phyloP scores from a whole-genome alignment of 2,888 invertebrate species.

The Patella depressa region DNA sequence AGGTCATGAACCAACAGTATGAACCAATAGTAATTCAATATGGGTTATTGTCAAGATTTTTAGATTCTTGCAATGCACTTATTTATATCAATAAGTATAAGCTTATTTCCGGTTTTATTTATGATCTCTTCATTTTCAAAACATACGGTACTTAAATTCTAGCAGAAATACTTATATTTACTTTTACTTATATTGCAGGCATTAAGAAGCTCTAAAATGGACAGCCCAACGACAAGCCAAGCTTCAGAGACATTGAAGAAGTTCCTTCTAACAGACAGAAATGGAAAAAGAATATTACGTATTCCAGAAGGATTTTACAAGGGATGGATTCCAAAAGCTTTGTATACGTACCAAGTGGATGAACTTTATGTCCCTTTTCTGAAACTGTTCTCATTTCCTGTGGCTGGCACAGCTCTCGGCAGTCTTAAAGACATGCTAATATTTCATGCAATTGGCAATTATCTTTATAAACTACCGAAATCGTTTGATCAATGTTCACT shows the following conservation, averaged over 20 bases:
- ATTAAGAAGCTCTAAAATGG: too few species aligned
- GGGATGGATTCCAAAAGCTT: constrained; percentile 60
- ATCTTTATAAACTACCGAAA: constrained; percentile 51
- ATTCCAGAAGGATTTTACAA: constrained; percentile 60
- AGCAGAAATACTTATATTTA: too few species aligned
- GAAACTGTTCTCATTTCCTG: constrained; percentile 59
- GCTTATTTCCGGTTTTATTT: too few species aligned
- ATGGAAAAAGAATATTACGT: constrained; percentile 42
- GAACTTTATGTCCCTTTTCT: constrained; percentile 58
- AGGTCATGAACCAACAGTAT: too few species aligned
- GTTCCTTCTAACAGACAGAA: constrained; percentile 44
- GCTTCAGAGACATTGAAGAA: constrained; percentile 52
- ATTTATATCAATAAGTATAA: too few species aligned
- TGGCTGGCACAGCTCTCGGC: constrained; percentile 59
- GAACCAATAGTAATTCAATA: too few species aligned
- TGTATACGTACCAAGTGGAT: constrained; percentile 53
- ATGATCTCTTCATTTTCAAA: too few species aligned
- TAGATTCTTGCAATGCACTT: too few species aligned
- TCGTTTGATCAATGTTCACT: constrained; percentile 55
- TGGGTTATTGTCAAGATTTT: too few species aligned
- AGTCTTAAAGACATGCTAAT: constrained; percentile 51
- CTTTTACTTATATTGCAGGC: too few species aligned
- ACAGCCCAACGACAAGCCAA: constrained; percentile 34
- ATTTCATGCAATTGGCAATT: constrained; percentile 60
- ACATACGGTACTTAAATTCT: too few species aligned